These are phyloP conservation scores for Triplophysa tibetana DNA, from an alignment of 2,113 vertebrate species.

Conservation along the genomic window DNA sequence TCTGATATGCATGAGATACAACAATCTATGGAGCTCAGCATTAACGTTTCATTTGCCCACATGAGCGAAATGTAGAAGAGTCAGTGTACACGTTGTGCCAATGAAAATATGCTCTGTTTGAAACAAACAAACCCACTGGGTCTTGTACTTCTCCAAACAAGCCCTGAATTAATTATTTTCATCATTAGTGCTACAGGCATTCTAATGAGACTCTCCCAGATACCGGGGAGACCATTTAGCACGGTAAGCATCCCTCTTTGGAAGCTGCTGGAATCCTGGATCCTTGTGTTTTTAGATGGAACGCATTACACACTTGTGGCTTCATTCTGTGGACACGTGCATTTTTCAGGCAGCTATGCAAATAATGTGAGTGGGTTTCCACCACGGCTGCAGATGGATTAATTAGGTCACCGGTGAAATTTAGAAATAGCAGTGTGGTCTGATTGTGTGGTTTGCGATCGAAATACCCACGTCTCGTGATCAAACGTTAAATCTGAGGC, in stretches of 20 bases:
- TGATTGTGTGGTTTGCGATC: constrained; percentile 15
- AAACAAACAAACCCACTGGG: constrained; percentile 16
- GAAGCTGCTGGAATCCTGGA: neutral
- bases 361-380: constrained; percentile 31
- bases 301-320: constrained; percentile 23
- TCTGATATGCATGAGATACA: neutral
- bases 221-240: constrained; percentile 31
- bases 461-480: neutral
- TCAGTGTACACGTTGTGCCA: neutral
- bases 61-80: constrained; percentile 2
- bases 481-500: neutral
- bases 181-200: constrained; percentile 39
- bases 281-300: constrained; percentile 17
- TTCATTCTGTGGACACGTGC: constrained; percentile 9
- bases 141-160: neutral
- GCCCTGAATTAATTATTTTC: constrained; percentile 26
- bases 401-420: constrained; percentile 34
- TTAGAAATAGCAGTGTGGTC: constrained; percentile 12
- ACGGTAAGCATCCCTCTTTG: neutral
- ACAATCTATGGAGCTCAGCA: neutral
- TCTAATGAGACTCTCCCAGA: constrained; percentile 25
- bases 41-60: neutral
- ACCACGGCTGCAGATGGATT: constrained; percentile 13
- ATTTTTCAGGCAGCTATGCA: constrained; percentile 28
- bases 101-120: neutral